Evolutionary conservation across 2,113 vertebrate genomes (phyloP), one percentile per base, ranked within the genome.

Genomic region (Dipodomys spectabilis): DNA sequence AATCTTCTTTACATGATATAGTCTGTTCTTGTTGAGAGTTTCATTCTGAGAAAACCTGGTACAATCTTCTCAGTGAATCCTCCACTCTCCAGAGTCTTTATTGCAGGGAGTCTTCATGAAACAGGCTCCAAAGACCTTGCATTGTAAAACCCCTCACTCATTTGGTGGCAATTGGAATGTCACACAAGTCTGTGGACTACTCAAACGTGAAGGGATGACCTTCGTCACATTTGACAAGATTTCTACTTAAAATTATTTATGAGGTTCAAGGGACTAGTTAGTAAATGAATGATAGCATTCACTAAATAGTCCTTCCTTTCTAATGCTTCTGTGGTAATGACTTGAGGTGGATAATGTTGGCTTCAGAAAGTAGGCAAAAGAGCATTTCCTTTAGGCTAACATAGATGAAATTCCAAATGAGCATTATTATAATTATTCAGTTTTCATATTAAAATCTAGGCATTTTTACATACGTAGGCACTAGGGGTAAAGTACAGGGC

Each of bases 191-290:
- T 53, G 19, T 32, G 39, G 68, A 44, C 71, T 79, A 53, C 53
- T 90, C 79, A 45, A 82, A 32, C 35, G 18, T 11, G 12, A 88
- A 92, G 85, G 68, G 86, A 87, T 88, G 92, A 88, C 88, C 80
- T 92, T 93, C 88, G 93, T 93, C 75, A 77, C 72, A 83, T 53
- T 30, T 90, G 88, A 93, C 92, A 92, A 35, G 71, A 62, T 72
- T 83, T 57, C 93, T 87, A 86, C 62, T 94, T 93, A 75, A 90
- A 93, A 82, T 67, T 90, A 92, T 67, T 90, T 85, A 92, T 94
- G 75, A 53, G 23, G 65, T 85, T 88, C 86, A 88, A 92, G 74
- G 22, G 86, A 92, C 30, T 67, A 64, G 83, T 93, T 89, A 82
- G 69, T 73, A 85, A 90, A 89, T 82, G 85, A 95, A 85, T 71